A percentile compares a stretch with the other conserved stretches of the same genome.
Conservation (phyloP, 2,888 invertebrate species). For the Thera britannica region DNA sequence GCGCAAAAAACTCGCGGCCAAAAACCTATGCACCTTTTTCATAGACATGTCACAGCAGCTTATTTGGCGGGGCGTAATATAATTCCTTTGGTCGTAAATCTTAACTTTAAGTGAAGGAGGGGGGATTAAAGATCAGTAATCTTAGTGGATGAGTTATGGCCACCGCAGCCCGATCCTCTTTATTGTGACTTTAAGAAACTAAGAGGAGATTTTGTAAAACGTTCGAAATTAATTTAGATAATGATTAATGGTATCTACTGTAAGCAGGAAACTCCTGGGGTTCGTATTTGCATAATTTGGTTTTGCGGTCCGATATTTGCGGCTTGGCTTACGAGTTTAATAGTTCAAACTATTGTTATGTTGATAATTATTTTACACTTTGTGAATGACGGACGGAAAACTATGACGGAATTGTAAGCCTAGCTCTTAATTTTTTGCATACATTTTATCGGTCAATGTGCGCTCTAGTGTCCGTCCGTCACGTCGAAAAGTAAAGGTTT, state of each 20-base stretch:
- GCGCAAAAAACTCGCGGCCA: slow-evolving; percentile 16
- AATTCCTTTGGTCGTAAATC: slow-evolving; percentile 89
- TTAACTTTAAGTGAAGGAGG: slow-evolving; percentile 89
- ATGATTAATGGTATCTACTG: slow-evolving; percentile 80
- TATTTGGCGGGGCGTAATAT: slow-evolving; percentile 84
- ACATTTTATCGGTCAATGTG: too few species aligned
- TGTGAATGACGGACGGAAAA: slow-evolving; percentile 4
- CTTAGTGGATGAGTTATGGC: slow-evolving; percentile 90
- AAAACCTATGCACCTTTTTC: slow-evolving; percentile 63
- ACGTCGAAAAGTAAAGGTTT: too few species aligned
- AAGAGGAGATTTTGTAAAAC: slow-evolving; percentile 83
- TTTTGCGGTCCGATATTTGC: slow-evolving; percentile 50
- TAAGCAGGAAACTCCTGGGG: slow-evolving; percentile 64
- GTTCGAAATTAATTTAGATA: slow-evolving; percentile 85
- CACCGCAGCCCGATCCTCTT: slow-evolving; percentile 77
- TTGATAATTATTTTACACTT: slow-evolving; percentile 14
- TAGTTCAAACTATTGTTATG: slow-evolving; percentile 35
- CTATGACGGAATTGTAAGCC: too few species aligned
- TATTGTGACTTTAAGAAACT: slow-evolving; percentile 85
- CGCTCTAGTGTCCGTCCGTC: too few species aligned
- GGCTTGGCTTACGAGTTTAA: slow-evolving; percentile 42
- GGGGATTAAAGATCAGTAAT: slow-evolving; percentile 91
- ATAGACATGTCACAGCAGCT: slow-evolving; percentile 64
- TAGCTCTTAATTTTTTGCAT: too few species aligned
- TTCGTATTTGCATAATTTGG: slow-evolving; percentile 76